Base-by-base conservation (phyloP, 1,140 invertebrate species). In the Ips nitidus region DNA sequence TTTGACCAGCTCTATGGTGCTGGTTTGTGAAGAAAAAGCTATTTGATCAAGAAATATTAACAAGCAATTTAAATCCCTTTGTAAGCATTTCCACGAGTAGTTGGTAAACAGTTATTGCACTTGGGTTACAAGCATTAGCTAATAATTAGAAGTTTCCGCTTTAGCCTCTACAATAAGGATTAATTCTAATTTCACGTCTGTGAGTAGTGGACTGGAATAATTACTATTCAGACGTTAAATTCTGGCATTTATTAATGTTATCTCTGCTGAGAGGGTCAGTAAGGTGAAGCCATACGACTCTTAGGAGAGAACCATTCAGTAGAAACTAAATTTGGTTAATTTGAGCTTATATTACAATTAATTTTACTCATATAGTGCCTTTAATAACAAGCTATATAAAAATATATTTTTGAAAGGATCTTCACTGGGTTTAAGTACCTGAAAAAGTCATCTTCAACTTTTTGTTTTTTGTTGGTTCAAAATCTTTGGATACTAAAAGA, bases 231-330 rank as follows among this genome's bases (percentile, higher is more conserved):
- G 53, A 37, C 39, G 53, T 56, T 56, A 56, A 56, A 56, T 38
- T 22, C 39, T 37, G 53, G 36, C 4, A 38, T 38, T 36, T 56
- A 36, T 56, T 38, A 56, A 56, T 36, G 39, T 36, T 56, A 39
- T 56, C 7, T 38, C 4, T 56, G 39, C 57, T 59, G 6, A 59
- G 40, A 59, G 39, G 57, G 57, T 59, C 57, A 59, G 57, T 40
- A 59, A 41, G 57, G 5, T 22, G 22, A 22, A 22, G 22, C 22
- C 22, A 22, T 22, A 22, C 22, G 22, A 22, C 22, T 22, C 22
- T 22, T 22, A 22, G 22, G 22, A 22, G 22, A 22, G 22, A 22
- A 22, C 22, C 0, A 22, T 22, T 22, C 22, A 22, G 22, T 22
- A 22, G 22, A 22, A 22, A 22, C 22, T 22, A 22, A 22, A 22